A percentile compares a stretch with the other conserved stretches of the same genome.
Evolutionary conservation across 2,888 invertebrate species (phyloP).

Genomic region (Drosophila borborema): DNA sequence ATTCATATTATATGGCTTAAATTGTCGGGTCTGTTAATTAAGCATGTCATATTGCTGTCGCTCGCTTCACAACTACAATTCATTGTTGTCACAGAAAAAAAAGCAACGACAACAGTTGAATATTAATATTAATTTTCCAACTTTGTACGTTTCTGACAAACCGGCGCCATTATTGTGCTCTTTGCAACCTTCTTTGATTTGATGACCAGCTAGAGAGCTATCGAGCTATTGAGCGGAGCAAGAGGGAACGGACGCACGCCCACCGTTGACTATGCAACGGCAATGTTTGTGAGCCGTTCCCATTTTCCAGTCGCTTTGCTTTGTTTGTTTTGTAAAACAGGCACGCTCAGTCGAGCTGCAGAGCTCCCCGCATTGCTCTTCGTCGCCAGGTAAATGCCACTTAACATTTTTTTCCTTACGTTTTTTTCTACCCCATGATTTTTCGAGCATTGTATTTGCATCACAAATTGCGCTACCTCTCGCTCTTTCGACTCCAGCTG

Average conservation of each 20-base stretch:
- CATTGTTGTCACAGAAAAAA: conserved; percentile 45
- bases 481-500: conserved; percentile 52
- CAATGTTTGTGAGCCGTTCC: conserved; percentile 72
- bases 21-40: conserved; percentile 56
- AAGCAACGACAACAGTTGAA: conserved; percentile 33
- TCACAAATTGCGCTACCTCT: conserved; percentile 64
- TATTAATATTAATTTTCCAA: conserved; percentile 59
- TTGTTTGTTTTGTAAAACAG: conserved; percentile 81
- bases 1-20: conserved; percentile 37
- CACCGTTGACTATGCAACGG: conserved; percentile 71
- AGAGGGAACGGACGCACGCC: conserved; percentile 9
- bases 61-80: conserved; percentile 10
- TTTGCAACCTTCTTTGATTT: conserved; percentile 68
- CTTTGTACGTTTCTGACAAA: conserved; percentile 19
- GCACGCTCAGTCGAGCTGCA: conserved; percentile 55
- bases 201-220: conserved; percentile 46
- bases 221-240: neutral
- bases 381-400: conserved; percentile 74
- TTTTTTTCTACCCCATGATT: conserved; percentile 61
- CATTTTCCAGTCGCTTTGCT: conserved; percentile 48
- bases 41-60: conserved; percentile 31
- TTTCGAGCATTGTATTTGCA: conserved; percentile 72
- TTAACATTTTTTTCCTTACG: conserved; percentile 65
- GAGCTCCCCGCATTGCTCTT: neutral
- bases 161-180: conserved; percentile 47